Evolutionary conservation across 2,888 invertebrate species (phyloP).

Genomic region (Liopterus haemorrhoidalis): DNA sequence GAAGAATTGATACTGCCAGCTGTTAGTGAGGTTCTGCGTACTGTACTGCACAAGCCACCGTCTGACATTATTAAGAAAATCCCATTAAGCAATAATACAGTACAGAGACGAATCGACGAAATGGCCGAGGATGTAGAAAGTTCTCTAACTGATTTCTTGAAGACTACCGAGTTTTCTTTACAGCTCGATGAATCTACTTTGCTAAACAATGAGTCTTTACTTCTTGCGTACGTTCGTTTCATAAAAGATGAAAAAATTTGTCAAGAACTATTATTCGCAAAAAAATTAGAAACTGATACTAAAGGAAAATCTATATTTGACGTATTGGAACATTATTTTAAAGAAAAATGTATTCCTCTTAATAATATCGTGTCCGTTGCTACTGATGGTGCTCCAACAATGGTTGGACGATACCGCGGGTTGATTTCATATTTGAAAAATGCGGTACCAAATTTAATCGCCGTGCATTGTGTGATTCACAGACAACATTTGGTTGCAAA

Average conservation of each 20-base stretch:
- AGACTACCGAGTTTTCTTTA: conserved; percentile 27
- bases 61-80: conserved; percentile 33
- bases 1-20: conserved; percentile 37
- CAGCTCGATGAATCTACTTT: conserved; percentile 30
- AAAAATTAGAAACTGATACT: conserved; percentile 6
- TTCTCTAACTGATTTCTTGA: conserved; percentile 22
- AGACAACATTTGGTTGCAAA: conserved; percentile 3
- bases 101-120: conserved; percentile 37
- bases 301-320: conserved; percentile 13
- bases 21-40: conserved; percentile 35
- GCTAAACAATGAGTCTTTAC: conserved; percentile 23
- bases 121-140: conserved; percentile 29
- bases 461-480: conserved; percentile 7
- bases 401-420: conserved; percentile 4
- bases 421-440: not conserved
- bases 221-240: conserved; percentile 27
- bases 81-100: conserved; percentile 35
- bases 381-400: conserved; percentile 12
- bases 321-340: conserved; percentile 1
- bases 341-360: conserved; percentile 7
- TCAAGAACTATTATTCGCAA: conserved; percentile 14
- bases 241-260: conserved; percentile 18
- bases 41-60: conserved; percentile 37
- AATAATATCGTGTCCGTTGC: conserved; percentile 12
- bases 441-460: not conserved